Percentiles rank a stretch among this genome's conserved stretches.
Evolutionary conservation across 2,113 vertebrate species (phyloP).

Genomic region (Mormyrus lacerda): DNA sequence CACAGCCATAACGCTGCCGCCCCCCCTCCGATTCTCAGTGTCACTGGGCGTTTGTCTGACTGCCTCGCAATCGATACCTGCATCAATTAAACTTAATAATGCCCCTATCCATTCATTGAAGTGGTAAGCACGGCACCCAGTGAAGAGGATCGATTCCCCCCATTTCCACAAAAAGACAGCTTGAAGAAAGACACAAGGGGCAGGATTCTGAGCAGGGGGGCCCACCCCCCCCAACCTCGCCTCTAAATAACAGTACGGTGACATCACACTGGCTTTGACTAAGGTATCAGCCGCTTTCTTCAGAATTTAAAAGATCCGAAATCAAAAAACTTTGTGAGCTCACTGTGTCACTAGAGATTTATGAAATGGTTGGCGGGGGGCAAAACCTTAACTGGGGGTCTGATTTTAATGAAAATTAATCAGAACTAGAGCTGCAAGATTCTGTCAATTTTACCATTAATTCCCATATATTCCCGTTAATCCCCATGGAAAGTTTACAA

Average conservation of each 20-base stretch:
- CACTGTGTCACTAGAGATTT: background rate
- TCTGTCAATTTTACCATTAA: background rate
- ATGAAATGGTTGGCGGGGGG: background rate
- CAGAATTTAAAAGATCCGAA: background rate
- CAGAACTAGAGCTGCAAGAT: background rate
- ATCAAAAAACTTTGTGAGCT: background rate
- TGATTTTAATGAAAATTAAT: background rate
- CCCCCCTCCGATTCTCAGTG: background rate
- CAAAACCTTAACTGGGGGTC: background rate
- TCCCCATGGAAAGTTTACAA: background rate
- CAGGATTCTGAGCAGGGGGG: background rate
- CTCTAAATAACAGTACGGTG: background rate
- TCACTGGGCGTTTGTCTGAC: background rate
- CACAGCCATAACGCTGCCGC: background rate
- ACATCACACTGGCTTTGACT: background rate
- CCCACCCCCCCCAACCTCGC: background rate
- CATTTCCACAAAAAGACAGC: background rate
- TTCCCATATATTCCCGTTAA: background rate
- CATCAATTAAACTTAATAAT: constrained; percentile 21
- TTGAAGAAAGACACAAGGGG: background rate
- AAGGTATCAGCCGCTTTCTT: background rate
- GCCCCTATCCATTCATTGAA: constrained; percentile 9
- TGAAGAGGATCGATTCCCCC: background rate
- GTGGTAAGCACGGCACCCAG: background rate
- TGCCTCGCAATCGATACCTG: background rate